Percentiles rank a stretch among this genome's conserved stretches.
Conservation (phyloP, 2,797 vertebrate genomes). For the Fundulus diaphanus region DNA sequence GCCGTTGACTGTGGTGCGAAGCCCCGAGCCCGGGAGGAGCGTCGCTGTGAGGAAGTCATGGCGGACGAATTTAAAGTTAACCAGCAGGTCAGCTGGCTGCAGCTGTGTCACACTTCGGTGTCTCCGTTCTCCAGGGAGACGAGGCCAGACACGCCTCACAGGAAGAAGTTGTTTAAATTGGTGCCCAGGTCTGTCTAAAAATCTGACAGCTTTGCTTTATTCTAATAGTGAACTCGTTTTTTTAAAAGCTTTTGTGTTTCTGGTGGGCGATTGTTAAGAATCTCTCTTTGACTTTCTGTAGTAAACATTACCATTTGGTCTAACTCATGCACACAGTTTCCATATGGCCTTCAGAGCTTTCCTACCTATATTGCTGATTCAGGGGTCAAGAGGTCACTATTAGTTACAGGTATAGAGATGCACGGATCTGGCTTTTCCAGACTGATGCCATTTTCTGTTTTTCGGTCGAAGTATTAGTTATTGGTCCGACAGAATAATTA, state of each 20-base stretch:
- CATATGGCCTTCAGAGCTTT: not conserved
- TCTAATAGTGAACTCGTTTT: not conserved
- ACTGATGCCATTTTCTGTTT: not conserved
- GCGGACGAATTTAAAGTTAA: constrained; percentile 42
- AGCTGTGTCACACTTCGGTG: constrained; percentile 29
- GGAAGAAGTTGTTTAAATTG: constrained; percentile 2
- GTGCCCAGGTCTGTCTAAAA: not conserved
- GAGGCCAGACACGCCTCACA: constrained; percentile 8
- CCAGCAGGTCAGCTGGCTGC: constrained; percentile 38
- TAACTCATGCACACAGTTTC: not conserved
- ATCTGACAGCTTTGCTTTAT: not conserved
- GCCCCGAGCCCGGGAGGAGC: constrained; percentile 28
- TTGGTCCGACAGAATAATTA: not conserved
- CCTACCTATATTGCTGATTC: not conserved
- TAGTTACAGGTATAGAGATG: not conserved
- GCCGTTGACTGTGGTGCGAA: constrained; percentile 47
- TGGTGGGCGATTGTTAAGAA: not conserved
- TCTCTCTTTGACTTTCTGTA: not conserved
- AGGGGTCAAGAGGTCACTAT: not conserved
- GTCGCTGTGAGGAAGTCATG: constrained; percentile 47
- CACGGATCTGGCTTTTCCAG: not conserved
- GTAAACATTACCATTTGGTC: no score
- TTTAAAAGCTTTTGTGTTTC: no score
- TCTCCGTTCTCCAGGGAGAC: constrained; percentile 7
- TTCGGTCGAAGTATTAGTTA: not conserved